phyloP scores from a whole-genome alignment of 2,113 vertebrate species.

The Gymnogyps californianus region DNA sequence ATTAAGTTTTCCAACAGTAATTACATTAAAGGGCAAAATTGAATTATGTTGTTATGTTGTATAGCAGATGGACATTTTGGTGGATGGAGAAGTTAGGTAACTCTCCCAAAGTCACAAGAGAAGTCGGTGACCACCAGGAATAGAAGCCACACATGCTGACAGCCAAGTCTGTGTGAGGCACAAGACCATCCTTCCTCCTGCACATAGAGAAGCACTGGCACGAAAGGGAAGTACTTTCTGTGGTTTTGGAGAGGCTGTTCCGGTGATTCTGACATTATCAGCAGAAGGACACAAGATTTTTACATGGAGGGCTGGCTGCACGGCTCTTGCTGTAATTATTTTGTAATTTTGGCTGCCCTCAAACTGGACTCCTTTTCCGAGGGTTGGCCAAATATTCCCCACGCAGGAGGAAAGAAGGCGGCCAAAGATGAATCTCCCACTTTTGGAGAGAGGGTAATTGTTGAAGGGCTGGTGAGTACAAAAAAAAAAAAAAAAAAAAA shows the following conservation, averaged over 20 bases:
- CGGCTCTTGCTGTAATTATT: not conserved
- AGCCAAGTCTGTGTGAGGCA: not conserved
- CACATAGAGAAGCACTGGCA: not conserved
- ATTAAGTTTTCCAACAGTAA: not conserved
- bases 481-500: not conserved
- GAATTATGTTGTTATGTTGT: not conserved
- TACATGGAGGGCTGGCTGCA: not conserved
- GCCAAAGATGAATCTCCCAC: not conserved
- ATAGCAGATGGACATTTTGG: not conserved
- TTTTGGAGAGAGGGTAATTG: not conserved
- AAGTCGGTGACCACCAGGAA: conserved; percentile 22
- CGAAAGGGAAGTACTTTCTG: not conserved
- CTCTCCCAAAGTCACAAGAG: not conserved
- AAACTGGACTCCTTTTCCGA: not conserved
- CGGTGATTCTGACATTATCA: not conserved
- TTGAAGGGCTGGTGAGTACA: not conserved
- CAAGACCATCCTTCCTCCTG: conserved; percentile 29
- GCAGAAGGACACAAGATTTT: not conserved
- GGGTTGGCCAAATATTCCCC: not conserved
- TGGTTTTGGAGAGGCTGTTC: not conserved
- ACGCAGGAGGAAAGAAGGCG: not conserved
- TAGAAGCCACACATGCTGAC: conserved; percentile 23
- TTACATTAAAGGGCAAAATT: not conserved
- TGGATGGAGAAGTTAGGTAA: not conserved
- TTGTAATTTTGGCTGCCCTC: not conserved